A percentile compares a stretch with the other conserved stretches of the same genome.
These are phyloP conservation scores for Ctenopoma kingsleyae DNA, from an alignment of 2,797 vertebrate species.

Conservation along the genomic window DNA sequence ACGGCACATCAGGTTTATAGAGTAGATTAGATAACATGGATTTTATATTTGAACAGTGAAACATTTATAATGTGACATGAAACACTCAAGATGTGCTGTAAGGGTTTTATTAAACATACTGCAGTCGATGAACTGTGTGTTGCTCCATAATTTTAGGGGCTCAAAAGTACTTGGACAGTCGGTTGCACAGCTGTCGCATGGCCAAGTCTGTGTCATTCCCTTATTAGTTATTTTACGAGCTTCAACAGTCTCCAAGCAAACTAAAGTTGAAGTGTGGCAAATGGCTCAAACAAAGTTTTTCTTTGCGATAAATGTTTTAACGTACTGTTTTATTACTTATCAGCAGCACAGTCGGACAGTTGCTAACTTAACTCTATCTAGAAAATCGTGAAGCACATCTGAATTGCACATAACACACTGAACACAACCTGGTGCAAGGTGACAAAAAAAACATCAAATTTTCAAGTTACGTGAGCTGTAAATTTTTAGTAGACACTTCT, in stretches of 20 bases:
- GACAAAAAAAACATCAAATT: background rate
- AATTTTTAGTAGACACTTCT: constrained; percentile 4
- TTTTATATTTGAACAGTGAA: too few relatives aligned
- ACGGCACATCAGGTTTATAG: too few relatives aligned
- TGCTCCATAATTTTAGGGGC: background rate
- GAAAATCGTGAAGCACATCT: background rate
- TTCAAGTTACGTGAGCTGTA: background rate
- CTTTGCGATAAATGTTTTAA: background rate
- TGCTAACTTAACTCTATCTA: background rate
- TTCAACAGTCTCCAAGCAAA: too few relatives aligned
- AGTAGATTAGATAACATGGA: too few relatives aligned
- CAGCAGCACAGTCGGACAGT: background rate
- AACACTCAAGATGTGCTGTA: background rate
- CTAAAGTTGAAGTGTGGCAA: background rate
- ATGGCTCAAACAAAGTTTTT: background rate
- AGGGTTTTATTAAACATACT: too few relatives aligned
- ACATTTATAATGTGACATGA: too few relatives aligned
- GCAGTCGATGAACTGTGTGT: too few relatives aligned
- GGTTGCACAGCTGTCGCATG: too few relatives aligned
- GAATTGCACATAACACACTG: background rate
- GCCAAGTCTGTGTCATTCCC: background rate
- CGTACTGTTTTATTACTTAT: background rate
- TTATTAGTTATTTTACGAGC: background rate
- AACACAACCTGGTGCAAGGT: background rate
- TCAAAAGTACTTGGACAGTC: too few relatives aligned